Conservation (phyloP, 2,888 invertebrate genomes). For the Argyresthia albistria region DNA sequence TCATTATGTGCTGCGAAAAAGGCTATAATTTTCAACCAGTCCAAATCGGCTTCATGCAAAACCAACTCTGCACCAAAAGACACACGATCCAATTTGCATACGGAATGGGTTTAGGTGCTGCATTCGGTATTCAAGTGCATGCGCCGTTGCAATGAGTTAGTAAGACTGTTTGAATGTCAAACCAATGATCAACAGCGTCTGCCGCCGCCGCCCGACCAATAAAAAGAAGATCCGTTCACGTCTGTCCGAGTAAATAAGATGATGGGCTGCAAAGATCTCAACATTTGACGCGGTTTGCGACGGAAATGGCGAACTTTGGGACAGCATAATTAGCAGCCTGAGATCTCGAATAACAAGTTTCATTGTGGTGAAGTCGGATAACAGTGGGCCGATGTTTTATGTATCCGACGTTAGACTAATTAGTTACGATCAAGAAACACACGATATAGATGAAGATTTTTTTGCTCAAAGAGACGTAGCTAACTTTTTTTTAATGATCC, state of each 20-base stretch:
- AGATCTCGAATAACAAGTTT: not conserved
- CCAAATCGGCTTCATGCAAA: conserved; percentile 15
- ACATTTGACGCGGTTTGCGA: not conserved
- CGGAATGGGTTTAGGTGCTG: conserved; percentile 12
- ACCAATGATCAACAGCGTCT: conserved; percentile 64
- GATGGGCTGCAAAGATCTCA: conserved; percentile 28
- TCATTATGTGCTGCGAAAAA: conserved; percentile 24
- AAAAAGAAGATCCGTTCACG: conserved; percentile 67
- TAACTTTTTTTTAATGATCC: not conserved
- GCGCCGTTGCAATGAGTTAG: conserved; percentile 56
- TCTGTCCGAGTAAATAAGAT: conserved; percentile 53
- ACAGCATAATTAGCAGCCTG: not conserved
- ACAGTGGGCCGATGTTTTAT: not conserved
- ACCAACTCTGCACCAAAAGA: conserved; percentile 9
- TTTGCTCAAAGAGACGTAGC: not conserved
- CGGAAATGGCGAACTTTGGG: conserved; percentile 3
- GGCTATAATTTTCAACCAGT: conserved; percentile 40
- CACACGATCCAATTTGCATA: conserved; percentile 18
- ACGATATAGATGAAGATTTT: not conserved
- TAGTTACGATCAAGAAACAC: not conserved
- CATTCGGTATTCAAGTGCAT: conserved; percentile 19
- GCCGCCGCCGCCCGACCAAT: conserved; percentile 47
- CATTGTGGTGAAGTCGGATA: not conserved
- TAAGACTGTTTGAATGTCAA: conserved; percentile 70
- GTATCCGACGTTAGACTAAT: not conserved